These are phyloP conservation scores for Listrodromus nycthemerus DNA, from an alignment of 2,888 invertebrate genomes.

Conservation along the genomic window DNA sequence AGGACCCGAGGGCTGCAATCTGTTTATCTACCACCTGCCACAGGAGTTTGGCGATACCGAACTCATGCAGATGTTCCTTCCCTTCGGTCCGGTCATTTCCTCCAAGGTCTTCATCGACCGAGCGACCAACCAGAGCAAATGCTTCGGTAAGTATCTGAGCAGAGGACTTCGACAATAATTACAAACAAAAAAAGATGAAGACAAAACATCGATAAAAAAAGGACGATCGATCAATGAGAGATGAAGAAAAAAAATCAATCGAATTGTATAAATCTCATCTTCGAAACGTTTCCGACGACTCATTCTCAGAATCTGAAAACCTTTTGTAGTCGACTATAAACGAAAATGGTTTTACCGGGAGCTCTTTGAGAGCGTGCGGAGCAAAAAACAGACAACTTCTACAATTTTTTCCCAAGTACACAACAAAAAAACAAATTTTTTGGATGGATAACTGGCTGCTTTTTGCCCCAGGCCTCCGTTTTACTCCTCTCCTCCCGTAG, in stretches of 20 bases:
- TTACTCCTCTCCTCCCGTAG: background rate
- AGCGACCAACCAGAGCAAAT: slow-evolving; percentile 99
- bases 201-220: background rate
- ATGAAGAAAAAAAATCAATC: background rate
- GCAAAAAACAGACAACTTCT: background rate
- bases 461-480: background rate
- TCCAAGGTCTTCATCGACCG: slow-evolving; percentile 99
- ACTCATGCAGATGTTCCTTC: slow-evolving; percentile 99
- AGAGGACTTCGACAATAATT: background rate
- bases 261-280: background rate
- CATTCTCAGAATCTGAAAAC: background rate
- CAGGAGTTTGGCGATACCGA: slow-evolving; percentile 99
- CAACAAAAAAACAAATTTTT: background rate
- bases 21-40: slow-evolving; percentile 99
- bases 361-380: background rate
- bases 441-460: background rate
- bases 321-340: background rate
- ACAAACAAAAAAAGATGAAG: slow-evolving; percentile 13
- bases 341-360: background rate
- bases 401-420: background rate
- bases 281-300: background rate
- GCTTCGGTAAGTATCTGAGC: slow-evolving; percentile 93
- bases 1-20: slow-evolving; percentile 99
- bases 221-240: background rate
- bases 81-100: slow-evolving; percentile 99